These are phyloP conservation scores for Rhizoglyphus robini DNA, from an alignment of 1,140 invertebrate species.

Conservation along the genomic window DNA sequence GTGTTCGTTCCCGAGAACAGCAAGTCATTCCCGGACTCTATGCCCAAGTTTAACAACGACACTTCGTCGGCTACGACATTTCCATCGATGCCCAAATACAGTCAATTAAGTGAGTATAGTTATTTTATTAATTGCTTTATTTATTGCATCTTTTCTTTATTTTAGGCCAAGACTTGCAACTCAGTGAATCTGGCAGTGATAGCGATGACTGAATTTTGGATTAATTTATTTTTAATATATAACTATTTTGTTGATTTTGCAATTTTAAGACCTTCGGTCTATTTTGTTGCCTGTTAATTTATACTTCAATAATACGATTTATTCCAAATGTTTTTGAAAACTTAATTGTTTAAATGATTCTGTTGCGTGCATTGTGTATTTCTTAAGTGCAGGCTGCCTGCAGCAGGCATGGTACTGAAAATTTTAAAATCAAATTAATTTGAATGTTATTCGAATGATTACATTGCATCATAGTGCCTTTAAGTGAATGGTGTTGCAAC, in stretches of 20 bases:
- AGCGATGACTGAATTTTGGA: slow-evolving; percentile 31
- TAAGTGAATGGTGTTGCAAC: too few relatives aligned
- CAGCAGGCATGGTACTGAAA: too few relatives aligned
- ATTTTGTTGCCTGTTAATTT: not conserved
- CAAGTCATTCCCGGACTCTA: slow-evolving; percentile 1
- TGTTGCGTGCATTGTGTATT: too few relatives aligned
- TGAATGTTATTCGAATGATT: too few relatives aligned
- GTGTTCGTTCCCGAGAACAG: not conserved
- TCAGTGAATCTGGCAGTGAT: slow-evolving; percentile 56
- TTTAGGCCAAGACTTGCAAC: slow-evolving; percentile 52
- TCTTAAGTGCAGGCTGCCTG: too few relatives aligned
- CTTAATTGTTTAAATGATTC: too few relatives aligned
- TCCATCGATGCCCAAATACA: slow-evolving; percentile 27
- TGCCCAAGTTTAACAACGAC: not conserved
- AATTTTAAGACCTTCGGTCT: not conserved
- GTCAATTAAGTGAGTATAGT: slow-evolving; percentile 26
- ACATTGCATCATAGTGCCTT: too few relatives aligned
- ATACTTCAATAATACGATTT: not conserved
- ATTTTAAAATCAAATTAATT: too few relatives aligned
- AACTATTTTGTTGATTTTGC: not conserved
- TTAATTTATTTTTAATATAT: not conserved
- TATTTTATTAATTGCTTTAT: not conserved
- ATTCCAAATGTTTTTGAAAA: not conserved
- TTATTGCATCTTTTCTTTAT: slow-evolving; percentile 25
- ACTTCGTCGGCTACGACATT: not conserved